Conservation (phyloP, 2,113 vertebrate species). For the Ammospiza nelsoni region DNA sequence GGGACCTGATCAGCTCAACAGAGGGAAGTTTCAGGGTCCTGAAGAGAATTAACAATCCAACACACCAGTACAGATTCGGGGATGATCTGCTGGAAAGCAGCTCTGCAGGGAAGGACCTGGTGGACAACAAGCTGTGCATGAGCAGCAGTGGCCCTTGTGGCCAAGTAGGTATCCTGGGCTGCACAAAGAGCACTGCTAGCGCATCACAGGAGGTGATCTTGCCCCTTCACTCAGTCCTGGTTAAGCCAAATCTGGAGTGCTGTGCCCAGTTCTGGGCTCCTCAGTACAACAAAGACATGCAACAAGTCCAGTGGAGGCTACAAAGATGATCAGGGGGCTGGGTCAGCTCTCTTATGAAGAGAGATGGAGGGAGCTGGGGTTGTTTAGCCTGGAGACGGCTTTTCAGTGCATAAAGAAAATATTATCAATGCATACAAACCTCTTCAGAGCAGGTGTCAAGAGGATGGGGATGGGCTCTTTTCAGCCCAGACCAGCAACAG, state of each 20-base stretch:
- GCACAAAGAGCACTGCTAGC: not conserved
- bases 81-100: not conserved
- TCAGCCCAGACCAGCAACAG: not conserved
- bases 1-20: not conserved
- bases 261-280: not conserved
- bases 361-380: not conserved
- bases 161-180: not conserved
- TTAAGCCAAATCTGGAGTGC: not conserved
- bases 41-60: not conserved
- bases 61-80: not conserved
- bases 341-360: not conserved
- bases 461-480: not conserved
- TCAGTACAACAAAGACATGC: not conserved
- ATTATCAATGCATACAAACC: too few species aligned
- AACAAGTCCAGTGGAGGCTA: not conserved
- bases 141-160: too few species aligned
- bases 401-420: not conserved
- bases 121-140: not conserved
- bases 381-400: not conserved
- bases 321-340: not conserved
- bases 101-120: not conserved
- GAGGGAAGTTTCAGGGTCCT: not conserved
- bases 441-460: not conserved
- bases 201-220: fast-evolving
- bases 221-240: not conserved